These are phyloP conservation scores for Seira sanloemensis DNA, from an alignment of 2,888 invertebrate species.

Conservation along the genomic window DNA sequence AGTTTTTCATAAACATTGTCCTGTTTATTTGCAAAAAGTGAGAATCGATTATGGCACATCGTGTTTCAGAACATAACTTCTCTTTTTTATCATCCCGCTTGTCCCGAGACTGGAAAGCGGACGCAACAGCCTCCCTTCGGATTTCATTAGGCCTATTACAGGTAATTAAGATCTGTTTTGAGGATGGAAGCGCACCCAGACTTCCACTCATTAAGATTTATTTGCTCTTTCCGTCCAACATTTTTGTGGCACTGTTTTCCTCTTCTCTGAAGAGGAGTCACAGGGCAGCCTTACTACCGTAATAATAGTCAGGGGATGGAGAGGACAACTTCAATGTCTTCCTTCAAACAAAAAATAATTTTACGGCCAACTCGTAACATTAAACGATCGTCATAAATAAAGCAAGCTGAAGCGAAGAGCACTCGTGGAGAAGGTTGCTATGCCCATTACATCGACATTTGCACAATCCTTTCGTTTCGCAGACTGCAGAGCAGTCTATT, in stretches of 20 bases:
- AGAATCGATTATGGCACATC: not conserved
- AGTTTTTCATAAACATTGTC: no score
- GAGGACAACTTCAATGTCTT: no score
- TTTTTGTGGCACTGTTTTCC: no score
- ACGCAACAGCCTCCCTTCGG: not conserved
- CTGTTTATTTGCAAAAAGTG: not conserved
- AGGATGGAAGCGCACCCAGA: not conserved
- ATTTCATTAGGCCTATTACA: conserved; percentile 39
- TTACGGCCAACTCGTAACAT: conserved; percentile 44
- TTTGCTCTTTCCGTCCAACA: not conserved
- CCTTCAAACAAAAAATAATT: conserved; percentile 2
- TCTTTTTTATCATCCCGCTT: no score
- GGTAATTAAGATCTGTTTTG: conserved; percentile 55
- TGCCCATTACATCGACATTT: no score
- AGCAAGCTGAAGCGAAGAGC: conserved; percentile 31
- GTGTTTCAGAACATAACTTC: no score
- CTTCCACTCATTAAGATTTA: conserved; percentile 55
- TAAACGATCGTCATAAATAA: conserved; percentile 53
- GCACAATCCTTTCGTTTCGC: no score
- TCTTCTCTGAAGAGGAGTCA: not conserved
- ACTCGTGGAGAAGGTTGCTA: no score
- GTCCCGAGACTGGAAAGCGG: no score
- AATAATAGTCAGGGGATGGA: no score
- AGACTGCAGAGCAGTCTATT: no score
- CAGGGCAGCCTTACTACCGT: no score